A percentile compares a stretch with the other conserved stretches of the same genome.
Conservation (phyloP, 2,797 vertebrate species). For the Limnodromus scolopaceus region DNA sequence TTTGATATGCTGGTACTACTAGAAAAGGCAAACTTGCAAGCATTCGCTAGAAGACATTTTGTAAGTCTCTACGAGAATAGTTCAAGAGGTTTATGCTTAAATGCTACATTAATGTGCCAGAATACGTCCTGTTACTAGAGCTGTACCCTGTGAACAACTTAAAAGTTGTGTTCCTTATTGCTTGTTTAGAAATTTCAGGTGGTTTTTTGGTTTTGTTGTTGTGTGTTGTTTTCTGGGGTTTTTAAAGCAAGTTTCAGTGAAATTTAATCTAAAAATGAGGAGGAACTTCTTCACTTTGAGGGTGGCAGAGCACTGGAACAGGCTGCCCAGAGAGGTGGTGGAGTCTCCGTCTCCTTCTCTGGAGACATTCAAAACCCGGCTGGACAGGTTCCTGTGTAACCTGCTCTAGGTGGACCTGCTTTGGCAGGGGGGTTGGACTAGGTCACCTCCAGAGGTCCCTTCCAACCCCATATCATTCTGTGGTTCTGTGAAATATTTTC, state of each 20-base stretch:
- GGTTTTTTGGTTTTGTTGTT: not conserved
- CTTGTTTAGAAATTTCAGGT: not conserved
- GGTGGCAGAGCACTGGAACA: too few relatives aligned
- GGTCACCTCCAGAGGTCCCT: too few relatives aligned
- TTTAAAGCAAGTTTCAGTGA: not conserved
- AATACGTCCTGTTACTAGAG: not conserved
- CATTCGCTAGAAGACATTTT: not conserved
- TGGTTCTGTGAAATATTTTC: not conserved
- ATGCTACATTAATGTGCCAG: not conserved
- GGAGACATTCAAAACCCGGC: too few relatives aligned
- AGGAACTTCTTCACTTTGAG: too few relatives aligned
- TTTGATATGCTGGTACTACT: not conserved
- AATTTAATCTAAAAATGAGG: not conserved
- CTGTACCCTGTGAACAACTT: not conserved
- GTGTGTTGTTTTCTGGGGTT: not conserved
- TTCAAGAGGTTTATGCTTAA: not conserved
- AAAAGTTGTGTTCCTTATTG: not conserved
- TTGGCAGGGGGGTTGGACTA: too few relatives aligned
- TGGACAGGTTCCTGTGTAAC: too few relatives aligned
- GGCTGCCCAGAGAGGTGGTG: too few relatives aligned
- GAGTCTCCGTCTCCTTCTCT: too few relatives aligned
- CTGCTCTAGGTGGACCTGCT: too few relatives aligned
- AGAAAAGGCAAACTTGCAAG: not conserved
- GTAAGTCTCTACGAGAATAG: not conserved
- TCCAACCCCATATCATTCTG: too few relatives aligned